A percentile compares a stretch with the other conserved stretches of the same genome.
Conservation (phyloP, 2,113 vertebrate species). For the Propithecus coquereli region DNA sequence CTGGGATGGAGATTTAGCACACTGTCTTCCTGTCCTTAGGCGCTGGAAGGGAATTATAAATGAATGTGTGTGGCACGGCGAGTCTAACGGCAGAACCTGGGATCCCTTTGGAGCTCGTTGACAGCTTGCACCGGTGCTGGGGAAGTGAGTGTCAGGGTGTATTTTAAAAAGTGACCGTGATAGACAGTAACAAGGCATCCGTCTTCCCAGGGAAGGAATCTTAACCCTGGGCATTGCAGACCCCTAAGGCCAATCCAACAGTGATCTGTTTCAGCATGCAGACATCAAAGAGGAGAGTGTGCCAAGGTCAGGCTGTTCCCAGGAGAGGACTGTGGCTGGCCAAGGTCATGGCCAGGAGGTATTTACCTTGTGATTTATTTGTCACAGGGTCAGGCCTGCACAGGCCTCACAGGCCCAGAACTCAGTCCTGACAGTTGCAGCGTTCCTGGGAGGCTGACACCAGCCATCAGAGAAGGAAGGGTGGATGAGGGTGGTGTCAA, state of each 20-base stretch:
- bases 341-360: neutral
- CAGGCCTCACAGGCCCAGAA: neutral
- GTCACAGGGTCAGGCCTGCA: neutral
- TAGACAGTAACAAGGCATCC: too few species aligned
- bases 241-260: neutral
- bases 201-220: neutral
- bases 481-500: neutral
- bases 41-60: neutral
- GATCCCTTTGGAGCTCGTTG: neutral
- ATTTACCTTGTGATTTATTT: neutral
- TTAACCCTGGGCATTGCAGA: neutral
- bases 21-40: neutral
- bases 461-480: neutral
- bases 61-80: fast-evolving
- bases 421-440: neutral
- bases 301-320: neutral
- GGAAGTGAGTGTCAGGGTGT: neutral
- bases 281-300: neutral
- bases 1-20: neutral
- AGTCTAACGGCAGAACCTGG: neutral
- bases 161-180: neutral
- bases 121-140: fast-evolving
- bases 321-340: neutral
- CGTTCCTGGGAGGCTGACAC: neutral
- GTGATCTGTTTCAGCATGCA: neutral